phyloP scores from a whole-genome alignment of 2,113 vertebrate species.

The Gopherus flavomarginatus region DNA sequence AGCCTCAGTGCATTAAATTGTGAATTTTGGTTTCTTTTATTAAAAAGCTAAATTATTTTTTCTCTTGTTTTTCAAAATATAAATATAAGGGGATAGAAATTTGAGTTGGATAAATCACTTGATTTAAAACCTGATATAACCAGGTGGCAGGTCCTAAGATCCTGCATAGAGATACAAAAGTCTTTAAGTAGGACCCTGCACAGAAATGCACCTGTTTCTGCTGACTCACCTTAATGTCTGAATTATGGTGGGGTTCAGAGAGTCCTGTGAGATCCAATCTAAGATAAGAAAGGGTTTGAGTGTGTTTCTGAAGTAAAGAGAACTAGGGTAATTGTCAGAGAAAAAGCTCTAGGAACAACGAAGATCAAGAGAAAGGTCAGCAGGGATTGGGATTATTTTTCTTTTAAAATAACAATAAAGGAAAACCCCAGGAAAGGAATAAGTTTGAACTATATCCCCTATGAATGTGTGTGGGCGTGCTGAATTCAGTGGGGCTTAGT shows the following conservation, averaged over 20 bases:
- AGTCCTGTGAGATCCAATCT: background rate
- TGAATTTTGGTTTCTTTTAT: background rate
- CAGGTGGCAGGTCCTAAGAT: background rate
- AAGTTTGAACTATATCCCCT: too few species aligned
- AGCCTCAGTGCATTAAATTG: background rate
- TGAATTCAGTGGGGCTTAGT: too few species aligned
- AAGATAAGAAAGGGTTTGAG: background rate
- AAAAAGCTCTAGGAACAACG: background rate
- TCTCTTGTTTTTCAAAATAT: background rate
- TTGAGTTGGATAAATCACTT: too few species aligned
- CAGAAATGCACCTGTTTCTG: background rate
- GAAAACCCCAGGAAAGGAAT: too few species aligned
- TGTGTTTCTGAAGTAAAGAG: background rate
- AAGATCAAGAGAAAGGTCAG: background rate
- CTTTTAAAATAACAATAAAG: background rate
- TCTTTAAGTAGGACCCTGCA: background rate
- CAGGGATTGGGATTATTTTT: background rate
- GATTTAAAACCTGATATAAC: background rate
- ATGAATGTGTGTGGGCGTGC: too few species aligned
- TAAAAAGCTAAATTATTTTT: background rate
- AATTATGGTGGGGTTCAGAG: background rate
- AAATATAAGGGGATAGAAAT: too few species aligned
- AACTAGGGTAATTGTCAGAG: background rate
- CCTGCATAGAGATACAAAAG: background rate
- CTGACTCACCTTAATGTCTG: background rate